These are phyloP conservation scores for Atethmia centrago DNA, from an alignment of 2,888 invertebrate genomes.

Conservation along the genomic window DNA sequence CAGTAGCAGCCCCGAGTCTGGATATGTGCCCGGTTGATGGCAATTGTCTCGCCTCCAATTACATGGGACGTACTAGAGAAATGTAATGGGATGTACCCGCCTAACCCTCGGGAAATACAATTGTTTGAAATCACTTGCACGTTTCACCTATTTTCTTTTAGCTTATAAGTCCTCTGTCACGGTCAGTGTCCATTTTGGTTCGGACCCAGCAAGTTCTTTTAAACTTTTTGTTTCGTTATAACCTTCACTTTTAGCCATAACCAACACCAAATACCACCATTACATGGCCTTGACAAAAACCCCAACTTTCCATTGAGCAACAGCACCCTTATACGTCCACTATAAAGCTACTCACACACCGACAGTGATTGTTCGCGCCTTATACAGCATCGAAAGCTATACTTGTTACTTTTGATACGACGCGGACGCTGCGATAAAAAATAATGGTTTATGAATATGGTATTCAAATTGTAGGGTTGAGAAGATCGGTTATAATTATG, in stretches of 20 bases:
- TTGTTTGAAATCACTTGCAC: background rate
- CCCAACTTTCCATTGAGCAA: conserved; percentile 58
- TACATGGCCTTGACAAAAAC: conserved; percentile 52
- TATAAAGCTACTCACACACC: conserved; percentile 54
- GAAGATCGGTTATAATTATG: conserved; percentile 32
- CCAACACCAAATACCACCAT: conserved; percentile 3
- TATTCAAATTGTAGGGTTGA: conserved; percentile 48
- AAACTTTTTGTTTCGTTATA: background rate
- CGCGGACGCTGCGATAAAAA: conserved; percentile 41
- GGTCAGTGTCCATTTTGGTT: background rate
- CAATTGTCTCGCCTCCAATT: background rate
- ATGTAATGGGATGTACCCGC: background rate
- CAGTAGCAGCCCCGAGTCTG: background rate
- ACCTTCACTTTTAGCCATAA: conserved; percentile 45
- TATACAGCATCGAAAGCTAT: conserved; percentile 55
- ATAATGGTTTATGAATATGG: conserved; percentile 51
- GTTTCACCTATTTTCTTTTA: background rate
- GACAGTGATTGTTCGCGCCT: conserved; percentile 44
- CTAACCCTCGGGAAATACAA: background rate
- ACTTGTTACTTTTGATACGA: conserved; percentile 41
- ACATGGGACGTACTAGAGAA: background rate
- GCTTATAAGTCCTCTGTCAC: background rate
- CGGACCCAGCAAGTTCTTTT: background rate
- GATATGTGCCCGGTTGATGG: background rate
- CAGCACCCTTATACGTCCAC: conserved; percentile 56